These are phyloP conservation scores for Formica exsecta DNA, from an alignment of 1,140 invertebrate genomes.

Conservation along the genomic window DNA sequence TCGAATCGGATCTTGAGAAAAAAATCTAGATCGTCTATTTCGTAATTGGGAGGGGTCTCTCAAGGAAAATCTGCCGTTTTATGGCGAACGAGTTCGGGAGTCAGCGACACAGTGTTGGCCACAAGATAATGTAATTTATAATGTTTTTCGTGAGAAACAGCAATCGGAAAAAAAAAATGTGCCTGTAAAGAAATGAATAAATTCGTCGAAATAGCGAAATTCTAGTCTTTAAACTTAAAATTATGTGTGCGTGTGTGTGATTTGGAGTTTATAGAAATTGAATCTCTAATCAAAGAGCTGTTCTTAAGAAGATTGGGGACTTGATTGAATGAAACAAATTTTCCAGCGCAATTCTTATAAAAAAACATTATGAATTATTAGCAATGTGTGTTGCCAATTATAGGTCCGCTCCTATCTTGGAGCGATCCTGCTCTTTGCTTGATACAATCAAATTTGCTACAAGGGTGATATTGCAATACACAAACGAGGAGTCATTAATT, in stretches of 20 bases:
- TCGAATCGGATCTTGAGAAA: not conserved
- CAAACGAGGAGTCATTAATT: not conserved
- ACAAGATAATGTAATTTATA: not conserved
- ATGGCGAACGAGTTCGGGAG: not conserved
- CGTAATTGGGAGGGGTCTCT: not conserved
- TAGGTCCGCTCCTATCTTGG: constrained; percentile 6
- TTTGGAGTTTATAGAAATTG: not conserved
- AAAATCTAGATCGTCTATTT: not conserved
- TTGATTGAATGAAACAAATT: not conserved
- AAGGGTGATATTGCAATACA: constrained; percentile 8
- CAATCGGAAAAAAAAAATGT: not conserved
- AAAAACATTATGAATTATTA: not conserved
- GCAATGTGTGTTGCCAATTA: not conserved
- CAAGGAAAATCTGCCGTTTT: constrained; percentile 12
- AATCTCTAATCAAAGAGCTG: not conserved
- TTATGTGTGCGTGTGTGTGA: no score
- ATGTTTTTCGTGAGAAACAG: not conserved
- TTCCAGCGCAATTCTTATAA: not conserved
- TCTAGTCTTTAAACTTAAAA: not conserved
- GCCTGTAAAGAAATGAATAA: not conserved
- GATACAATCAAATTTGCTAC: constrained; percentile 17
- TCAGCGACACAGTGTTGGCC: no score
- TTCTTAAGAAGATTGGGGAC: not conserved
- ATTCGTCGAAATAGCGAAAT: not conserved
- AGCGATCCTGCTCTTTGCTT: not conserved